phyloP scores from a whole-genome alignment of 2,888 invertebrate genomes.

The Tridacna gigas region DNA sequence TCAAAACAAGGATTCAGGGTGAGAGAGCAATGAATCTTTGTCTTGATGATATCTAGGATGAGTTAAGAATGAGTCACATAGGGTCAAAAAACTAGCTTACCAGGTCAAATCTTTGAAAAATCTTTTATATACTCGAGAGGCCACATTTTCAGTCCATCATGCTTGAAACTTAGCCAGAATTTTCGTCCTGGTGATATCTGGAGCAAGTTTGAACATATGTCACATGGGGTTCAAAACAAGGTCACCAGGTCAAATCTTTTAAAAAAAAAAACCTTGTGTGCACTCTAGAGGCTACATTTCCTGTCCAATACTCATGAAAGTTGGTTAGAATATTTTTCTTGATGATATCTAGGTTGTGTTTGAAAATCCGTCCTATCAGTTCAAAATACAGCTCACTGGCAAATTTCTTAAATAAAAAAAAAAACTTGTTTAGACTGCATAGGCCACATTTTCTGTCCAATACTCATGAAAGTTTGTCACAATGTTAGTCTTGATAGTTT shows the following conservation, averaged over 20 bases:
- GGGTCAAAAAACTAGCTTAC: too few relatives aligned
- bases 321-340: neutral
- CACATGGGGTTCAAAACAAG: neutral
- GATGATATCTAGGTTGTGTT: neutral
- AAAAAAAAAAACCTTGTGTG: neutral
- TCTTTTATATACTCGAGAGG: neutral
- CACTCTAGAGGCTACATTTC: neutral
- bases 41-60: too few relatives aligned
- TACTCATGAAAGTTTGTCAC: too few relatives aligned
- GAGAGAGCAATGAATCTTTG: too few relatives aligned
- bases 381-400: neutral
- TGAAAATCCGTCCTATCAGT: neutral
- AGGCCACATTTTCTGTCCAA: too few relatives aligned
- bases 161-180: neutral
- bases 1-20: too few relatives aligned
- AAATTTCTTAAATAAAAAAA: neutral
- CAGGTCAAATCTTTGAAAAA: too few relatives aligned
- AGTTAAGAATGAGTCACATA: too few relatives aligned
- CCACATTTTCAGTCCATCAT: neutral
- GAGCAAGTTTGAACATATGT: neutral
- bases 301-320: neutral
- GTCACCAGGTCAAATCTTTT: neutral
- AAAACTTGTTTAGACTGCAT: too few relatives aligned
- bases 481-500: too few relatives aligned
- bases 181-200: neutral